A percentile compares a stretch with the other conserved stretches of the same genome.
Evolutionary conservation across 2,797 vertebrate genomes (phyloP).

Genomic region (Bovichtus variegatus): DNA sequence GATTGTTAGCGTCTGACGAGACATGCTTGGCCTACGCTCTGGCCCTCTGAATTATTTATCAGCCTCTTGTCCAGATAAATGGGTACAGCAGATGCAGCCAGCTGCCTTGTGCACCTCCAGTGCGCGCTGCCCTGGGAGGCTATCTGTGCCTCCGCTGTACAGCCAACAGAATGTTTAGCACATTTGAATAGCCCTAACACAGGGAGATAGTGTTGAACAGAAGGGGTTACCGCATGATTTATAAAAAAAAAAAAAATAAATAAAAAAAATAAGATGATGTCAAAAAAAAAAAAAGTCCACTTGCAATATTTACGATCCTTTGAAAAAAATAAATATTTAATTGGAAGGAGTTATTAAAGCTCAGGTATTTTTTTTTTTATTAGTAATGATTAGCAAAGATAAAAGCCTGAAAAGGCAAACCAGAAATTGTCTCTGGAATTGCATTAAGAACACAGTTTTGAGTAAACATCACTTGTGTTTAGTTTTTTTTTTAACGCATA

Average conservation of each 20-base stretch:
- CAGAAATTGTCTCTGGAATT: background rate
- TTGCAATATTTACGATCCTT: conserved; percentile 40
- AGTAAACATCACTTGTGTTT: background rate
- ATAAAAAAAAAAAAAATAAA: background rate
- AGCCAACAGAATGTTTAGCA: conserved; percentile 65
- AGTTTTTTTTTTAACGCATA: background rate
- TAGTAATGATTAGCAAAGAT: conserved; percentile 1
- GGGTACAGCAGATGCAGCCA: conserved; percentile 72
- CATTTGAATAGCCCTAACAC: conserved; percentile 41
- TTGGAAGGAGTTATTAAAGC: background rate
- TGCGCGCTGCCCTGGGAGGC: conserved; percentile 59
- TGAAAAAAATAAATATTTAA: conserved; percentile 13
- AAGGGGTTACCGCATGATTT: conserved; percentile 9
- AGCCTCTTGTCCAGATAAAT: conserved; percentile 82
- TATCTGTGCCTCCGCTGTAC: conserved; percentile 56
- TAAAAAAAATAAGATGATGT: conserved; percentile 57
- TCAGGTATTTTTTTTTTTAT: conserved; percentile 27
- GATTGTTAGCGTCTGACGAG: conserved; percentile 76
- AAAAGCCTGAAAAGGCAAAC: background rate
- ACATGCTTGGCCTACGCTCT: conserved; percentile 71
- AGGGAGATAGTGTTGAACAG: conserved; percentile 29
- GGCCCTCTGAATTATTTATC: conserved; percentile 83
- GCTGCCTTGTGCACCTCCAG: conserved; percentile 57
- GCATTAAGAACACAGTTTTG: background rate
- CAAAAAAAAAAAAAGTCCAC: conserved; percentile 34